phyloP scores from a whole-genome alignment of 2,888 invertebrate genomes.

The Ligdia adustata region DNA sequence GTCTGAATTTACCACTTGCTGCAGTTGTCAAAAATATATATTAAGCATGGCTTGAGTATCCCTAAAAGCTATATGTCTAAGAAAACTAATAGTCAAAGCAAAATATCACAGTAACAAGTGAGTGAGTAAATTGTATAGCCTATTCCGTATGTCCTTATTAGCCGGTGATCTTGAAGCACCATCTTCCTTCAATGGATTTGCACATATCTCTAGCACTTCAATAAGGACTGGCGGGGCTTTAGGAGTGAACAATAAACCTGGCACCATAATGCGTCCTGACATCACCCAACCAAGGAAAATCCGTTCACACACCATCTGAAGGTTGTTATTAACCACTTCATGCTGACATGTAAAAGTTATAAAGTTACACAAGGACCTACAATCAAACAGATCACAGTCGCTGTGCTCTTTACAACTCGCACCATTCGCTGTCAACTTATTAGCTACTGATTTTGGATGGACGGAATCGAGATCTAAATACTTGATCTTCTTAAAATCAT shows the following conservation, averaged over 20 bases:
- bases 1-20: too few relatives aligned
- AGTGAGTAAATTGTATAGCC: constrained; percentile 78
- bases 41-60: too few relatives aligned
- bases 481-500: constrained; percentile 79
- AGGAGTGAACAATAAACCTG: constrained; percentile 84
- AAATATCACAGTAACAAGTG: constrained; percentile 48
- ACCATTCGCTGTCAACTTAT: constrained; percentile 71
- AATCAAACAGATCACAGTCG: constrained; percentile 88
- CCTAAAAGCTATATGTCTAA: too few relatives aligned
- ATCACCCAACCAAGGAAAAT: constrained; percentile 86
- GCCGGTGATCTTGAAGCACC: constrained; percentile 74
- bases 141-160: constrained; percentile 70
- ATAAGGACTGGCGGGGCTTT: constrained; percentile 84
- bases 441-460: constrained; percentile 81
- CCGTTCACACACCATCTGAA: constrained; percentile 87
- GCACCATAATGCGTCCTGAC: constrained; percentile 84
- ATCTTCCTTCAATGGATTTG: constrained; percentile 77
- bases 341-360: constrained; percentile 78
- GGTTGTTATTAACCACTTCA: constrained; percentile 85
- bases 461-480: constrained; percentile 86
- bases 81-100: too few relatives aligned
- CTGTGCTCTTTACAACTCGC: constrained; percentile 81
- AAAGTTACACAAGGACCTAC: constrained; percentile 84
- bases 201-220: constrained; percentile 83
- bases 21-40: too few relatives aligned